Evolutionary conservation across 2,888 invertebrate species (phyloP).

Genomic region (Hemithea aestivaria): DNA sequence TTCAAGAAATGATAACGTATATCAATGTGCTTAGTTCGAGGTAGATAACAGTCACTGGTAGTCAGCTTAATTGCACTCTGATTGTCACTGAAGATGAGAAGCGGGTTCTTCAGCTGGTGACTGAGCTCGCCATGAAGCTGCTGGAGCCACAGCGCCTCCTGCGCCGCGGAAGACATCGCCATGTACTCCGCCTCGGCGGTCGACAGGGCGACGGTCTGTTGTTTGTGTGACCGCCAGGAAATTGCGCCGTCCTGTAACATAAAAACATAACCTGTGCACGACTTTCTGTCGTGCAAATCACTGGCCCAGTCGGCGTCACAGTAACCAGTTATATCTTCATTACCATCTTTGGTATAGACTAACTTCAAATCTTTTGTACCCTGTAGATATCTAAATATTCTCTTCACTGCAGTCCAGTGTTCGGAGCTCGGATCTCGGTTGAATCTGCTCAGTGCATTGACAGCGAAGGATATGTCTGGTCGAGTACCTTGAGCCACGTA

Average conservation of each 20-base stretch:
- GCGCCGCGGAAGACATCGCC: slow-evolving; percentile 25
- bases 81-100: not conserved
- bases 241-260: too few species aligned
- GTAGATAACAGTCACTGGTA: not conserved
- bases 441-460: too few species aligned
- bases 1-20: not conserved
- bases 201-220: slow-evolving; percentile 31
- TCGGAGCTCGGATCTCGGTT: too few species aligned
- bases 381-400: not conserved
- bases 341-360: not conserved
- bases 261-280: too few species aligned
- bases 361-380: too few species aligned
- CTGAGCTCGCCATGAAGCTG: too few species aligned
- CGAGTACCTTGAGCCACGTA: too few species aligned
- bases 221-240: slow-evolving; percentile 13
- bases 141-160: slow-evolving; percentile 28
- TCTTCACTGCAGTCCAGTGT: not conserved
- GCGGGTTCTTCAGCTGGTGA: too few species aligned
- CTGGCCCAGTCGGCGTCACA: too few species aligned
- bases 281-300: too few species aligned
- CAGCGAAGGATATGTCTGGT: too few species aligned
- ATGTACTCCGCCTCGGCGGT: slow-evolving; percentile 32
- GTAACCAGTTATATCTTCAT: too few species aligned
- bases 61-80: not conserved
- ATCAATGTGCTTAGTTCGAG: not conserved